Evolutionary conservation across 2,888 invertebrate species (phyloP), one percentile per base, ranked within the genome.

Genomic region (Hofmannophila pseudospretella): DNA sequence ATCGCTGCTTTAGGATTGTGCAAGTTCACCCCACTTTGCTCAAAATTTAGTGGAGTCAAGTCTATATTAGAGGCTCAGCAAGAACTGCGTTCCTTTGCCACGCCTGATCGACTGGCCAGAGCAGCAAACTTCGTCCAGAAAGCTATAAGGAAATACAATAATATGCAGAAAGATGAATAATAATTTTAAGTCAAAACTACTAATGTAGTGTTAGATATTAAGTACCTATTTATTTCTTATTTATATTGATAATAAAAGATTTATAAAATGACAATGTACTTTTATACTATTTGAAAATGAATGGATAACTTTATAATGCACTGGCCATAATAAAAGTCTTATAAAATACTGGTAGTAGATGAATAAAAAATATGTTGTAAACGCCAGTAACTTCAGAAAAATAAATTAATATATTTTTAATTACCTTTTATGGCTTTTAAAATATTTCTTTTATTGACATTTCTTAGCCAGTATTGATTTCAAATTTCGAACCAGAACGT

Each of bases 1-100:
- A 43, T 80, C 5, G 61, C 87, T 9, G 88, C 85, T 1, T 73
- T 88, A 1, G 75, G 85, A 1, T 49, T 90, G 1, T 91, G 90
- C 65, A 84, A 87, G 11, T 63, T 89, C 23, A 89, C 90, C 0
- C 80, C 89, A 0, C 41, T 90, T 19, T 91, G 90, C 53, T 73
- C 71, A 11, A 79, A 88, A 38, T 65, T 75, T 1, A 81, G 87
- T 41, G 54, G 63, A 13, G 73, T 81, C 8, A 59, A 80, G 11
- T 54, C 60, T 2, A 26, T 61, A 2, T 34, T 54, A 1, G 54
- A 59, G n/a, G 42, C 53, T 1, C 47, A 58, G 10, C 37, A 40
- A 19, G 67, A 88, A 25, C 72, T 89, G 26, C 64, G 84, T 7
- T 64, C 81, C 0, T 69, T 82, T 30, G 80, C 89, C 38, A 88